Percentiles rank a stretch among this genome's conserved stretches.
phyloP scores from a whole-genome alignment of 1,140 invertebrate species.

The Penaeus vannamei region DNA sequence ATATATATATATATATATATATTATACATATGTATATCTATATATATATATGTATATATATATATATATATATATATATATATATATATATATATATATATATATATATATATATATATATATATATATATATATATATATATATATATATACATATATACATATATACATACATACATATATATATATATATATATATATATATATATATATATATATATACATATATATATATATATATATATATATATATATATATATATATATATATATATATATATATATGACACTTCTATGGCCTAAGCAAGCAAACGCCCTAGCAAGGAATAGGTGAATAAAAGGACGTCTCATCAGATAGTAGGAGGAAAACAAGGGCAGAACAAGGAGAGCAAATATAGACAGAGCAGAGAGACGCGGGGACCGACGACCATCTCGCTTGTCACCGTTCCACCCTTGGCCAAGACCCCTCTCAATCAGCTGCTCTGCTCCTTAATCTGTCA shows the following conservation, averaged over 20 bases:
- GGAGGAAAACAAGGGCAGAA: no score
- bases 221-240: not conserved
- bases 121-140: constrained; percentile 38
- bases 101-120: constrained; percentile 20
- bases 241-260: constrained; percentile 18
- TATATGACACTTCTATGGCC: not conserved
- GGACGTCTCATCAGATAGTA: no score
- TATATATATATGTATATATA: constrained; percentile 21
- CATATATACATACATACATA: constrained; percentile 42
- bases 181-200: constrained; percentile 23
- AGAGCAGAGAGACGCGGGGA: no score
- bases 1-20: constrained; percentile 30
- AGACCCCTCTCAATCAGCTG: no score
- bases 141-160: constrained; percentile 42
- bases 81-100: constrained; percentile 45
- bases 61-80: constrained; percentile 42
- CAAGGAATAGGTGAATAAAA: not conserved
- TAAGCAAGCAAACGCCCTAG: no score
- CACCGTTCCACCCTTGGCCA: no score
- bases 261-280: constrained; percentile 18
- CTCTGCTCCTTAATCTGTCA: no score
- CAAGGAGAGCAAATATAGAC: no score
- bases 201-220: not conserved
- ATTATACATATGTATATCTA: not conserved
- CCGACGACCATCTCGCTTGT: no score